Conservation (phyloP, 1,140 invertebrate species). For the Neodiprion lecontei region DNA sequence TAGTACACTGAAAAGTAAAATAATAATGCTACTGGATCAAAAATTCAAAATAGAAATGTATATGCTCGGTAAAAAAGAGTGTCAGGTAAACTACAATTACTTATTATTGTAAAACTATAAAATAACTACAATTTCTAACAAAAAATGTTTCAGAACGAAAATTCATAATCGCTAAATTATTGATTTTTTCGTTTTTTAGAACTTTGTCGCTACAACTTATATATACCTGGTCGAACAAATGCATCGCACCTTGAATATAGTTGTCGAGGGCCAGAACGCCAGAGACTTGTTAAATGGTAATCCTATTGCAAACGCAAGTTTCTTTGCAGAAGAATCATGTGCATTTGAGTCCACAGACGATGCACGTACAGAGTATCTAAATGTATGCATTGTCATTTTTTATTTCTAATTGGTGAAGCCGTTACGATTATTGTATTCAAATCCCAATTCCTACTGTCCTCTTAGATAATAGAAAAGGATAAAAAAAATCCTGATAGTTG, state of each 20-base stretch:
- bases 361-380: conserved; percentile 29
- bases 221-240: conserved; percentile 40
- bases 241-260: conserved; percentile 37
- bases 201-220: conserved; percentile 35
- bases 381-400: conserved; percentile 18
- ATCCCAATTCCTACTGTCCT: not conserved
- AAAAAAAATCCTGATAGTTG: conserved; percentile 30
- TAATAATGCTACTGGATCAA: conserved; percentile 41
- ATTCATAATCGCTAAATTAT: no score
- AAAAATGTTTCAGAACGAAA: no score
- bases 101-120: no score
- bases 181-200: conserved; percentile 26
- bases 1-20: conserved; percentile 34
- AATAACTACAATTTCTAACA: no score
- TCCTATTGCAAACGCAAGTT: conserved; percentile 17
- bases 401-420: not conserved
- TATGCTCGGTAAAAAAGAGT: conserved; percentile 28
- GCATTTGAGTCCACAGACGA: conserved; percentile 29
- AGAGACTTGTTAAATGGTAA: not conserved
- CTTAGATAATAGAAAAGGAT: conserved; percentile 28
- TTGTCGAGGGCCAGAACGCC: conserved; percentile 29
- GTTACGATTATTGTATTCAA: not conserved
- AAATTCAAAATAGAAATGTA: conserved; percentile 33
- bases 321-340: conserved; percentile 39
- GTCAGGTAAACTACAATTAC: conserved; percentile 31